A percentile compares a stretch with the other conserved stretches of the same genome.
These are phyloP conservation scores for Montipora sp. DNA, from an alignment of 64 coral and sea anemone species.

Conservation along the genomic window DNA sequence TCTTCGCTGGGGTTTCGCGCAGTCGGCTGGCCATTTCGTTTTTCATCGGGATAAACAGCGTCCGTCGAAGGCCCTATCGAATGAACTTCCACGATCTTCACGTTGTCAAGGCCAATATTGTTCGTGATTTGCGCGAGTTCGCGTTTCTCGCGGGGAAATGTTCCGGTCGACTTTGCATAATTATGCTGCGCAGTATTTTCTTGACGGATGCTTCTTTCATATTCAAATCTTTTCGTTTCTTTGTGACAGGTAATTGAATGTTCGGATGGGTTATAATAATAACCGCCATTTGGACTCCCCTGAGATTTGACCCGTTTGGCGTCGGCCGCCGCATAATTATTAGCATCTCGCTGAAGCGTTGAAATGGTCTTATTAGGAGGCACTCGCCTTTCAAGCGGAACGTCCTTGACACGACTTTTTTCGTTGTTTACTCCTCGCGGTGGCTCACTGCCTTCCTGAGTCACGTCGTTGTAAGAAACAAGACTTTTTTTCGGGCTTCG, in stretches of 20 bases:
- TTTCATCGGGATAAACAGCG: conserved; percentile 31
- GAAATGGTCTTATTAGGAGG: conserved; percentile 32
- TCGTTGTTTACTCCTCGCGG: neutral
- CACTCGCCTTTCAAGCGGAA: conserved; percentile 31
- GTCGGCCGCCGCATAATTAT: conserved; percentile 31
- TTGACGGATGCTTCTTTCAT: conserved; percentile 24
- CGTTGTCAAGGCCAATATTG: conserved; percentile 67
- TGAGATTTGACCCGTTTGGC: conserved; percentile 43
- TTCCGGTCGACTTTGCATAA: conserved; percentile 29
- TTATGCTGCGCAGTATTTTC: conserved; percentile 47
- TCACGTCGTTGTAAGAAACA: conserved; percentile 48
- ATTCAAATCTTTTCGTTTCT: conserved; percentile 46
- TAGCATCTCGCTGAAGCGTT: conserved; percentile 18
- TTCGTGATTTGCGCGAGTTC: conserved; percentile 23
- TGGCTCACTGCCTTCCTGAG: neutral
- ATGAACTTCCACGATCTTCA: conserved; percentile 80
- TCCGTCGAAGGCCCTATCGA: conserved; percentile 41
- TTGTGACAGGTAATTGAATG: conserved; percentile 31
- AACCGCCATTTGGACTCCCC: conserved; percentile 41
- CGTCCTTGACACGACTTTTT: neutral
- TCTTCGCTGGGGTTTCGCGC: conserved; percentile 1
- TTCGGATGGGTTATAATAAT: conserved; percentile 24
- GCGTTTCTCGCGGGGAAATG: conserved; percentile 37
- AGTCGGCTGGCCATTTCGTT: conserved; percentile 1
- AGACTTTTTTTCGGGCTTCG: conserved; percentile 53